Conservation (phyloP, 1,140 invertebrate genomes). For the Batillaria attramentaria region DNA sequence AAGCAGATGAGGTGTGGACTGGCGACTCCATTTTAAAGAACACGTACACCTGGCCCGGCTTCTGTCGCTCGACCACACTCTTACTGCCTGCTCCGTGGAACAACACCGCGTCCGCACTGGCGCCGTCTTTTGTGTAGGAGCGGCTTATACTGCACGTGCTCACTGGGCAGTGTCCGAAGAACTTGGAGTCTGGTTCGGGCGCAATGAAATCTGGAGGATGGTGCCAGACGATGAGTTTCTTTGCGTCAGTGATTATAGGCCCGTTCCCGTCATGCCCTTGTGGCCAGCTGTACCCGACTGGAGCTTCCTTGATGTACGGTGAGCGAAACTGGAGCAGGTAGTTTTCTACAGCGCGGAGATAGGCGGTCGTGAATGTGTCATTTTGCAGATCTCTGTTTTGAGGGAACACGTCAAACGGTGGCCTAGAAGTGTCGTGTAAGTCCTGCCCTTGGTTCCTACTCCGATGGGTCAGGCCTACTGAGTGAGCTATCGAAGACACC, state of each 20-base stretch:
- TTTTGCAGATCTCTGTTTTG: too few species aligned
- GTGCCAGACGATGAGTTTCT: neutral
- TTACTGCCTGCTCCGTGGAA: neutral
- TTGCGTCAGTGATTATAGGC: neutral
- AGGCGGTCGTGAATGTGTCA: too few species aligned
- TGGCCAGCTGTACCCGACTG: neutral
- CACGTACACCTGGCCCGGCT: neutral
- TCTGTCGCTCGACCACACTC: neutral
- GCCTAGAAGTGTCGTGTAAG: too few species aligned
- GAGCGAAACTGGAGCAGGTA: neutral
- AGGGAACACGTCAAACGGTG: too few species aligned
- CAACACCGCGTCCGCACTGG: neutral
- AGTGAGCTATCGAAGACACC: too few species aligned
- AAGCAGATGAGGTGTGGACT: neutral
- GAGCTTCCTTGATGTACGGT: neutral
- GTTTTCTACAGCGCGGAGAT: too few species aligned
- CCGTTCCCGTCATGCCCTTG: neutral
- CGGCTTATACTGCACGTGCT: neutral
- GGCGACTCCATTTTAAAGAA: neutral
- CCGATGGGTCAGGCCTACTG: too few species aligned
- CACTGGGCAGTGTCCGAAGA: slow-evolving; percentile 12
- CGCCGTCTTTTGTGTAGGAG: neutral
- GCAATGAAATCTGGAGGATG: neutral
- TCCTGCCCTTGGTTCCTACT: too few species aligned
- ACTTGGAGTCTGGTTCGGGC: neutral